A percentile compares a stretch with the other conserved stretches of the same genome.
Conservation (phyloP, 2,113 vertebrate genomes). For the Tupaia chinensis region DNA sequence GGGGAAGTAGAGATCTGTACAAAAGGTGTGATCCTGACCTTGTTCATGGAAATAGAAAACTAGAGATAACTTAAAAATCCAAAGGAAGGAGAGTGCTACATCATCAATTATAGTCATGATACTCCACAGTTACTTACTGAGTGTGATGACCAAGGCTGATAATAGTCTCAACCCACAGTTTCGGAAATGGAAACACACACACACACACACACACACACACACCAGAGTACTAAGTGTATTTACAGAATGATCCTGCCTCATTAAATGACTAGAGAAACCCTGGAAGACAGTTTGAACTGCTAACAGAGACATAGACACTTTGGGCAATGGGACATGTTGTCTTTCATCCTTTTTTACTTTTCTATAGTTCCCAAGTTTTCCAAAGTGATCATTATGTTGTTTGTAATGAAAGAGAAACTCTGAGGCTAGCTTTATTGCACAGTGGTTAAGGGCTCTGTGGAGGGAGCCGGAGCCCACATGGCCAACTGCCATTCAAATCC, state of each 20-base stretch:
- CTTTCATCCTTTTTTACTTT: neutral
- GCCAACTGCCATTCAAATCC: too few relatives aligned
- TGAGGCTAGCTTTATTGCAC: neutral
- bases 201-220: too few relatives aligned
- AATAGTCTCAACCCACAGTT: neutral
- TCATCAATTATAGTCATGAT: accelerated
- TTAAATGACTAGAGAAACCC: neutral
- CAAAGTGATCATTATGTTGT: neutral
- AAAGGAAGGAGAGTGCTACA: neutral
- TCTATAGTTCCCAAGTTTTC: neutral
- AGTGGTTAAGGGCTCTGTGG: too few relatives aligned
- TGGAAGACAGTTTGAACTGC: neutral
- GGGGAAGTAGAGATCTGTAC: neutral
- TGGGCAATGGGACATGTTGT: neutral
- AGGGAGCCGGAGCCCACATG: too few relatives aligned
- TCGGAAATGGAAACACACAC: too few relatives aligned
- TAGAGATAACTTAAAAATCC: neutral
- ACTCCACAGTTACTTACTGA: accelerated
- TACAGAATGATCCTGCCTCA: neutral
- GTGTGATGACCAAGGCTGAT: neutral
- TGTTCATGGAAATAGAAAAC: neutral
- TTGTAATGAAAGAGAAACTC: neutral
- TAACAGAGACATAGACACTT: neutral
- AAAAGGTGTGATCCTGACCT: too few relatives aligned
- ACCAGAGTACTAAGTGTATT: too few relatives aligned